Conservation (phyloP, 2,888 invertebrate genomes). For the Ypsolopha sequella region DNA sequence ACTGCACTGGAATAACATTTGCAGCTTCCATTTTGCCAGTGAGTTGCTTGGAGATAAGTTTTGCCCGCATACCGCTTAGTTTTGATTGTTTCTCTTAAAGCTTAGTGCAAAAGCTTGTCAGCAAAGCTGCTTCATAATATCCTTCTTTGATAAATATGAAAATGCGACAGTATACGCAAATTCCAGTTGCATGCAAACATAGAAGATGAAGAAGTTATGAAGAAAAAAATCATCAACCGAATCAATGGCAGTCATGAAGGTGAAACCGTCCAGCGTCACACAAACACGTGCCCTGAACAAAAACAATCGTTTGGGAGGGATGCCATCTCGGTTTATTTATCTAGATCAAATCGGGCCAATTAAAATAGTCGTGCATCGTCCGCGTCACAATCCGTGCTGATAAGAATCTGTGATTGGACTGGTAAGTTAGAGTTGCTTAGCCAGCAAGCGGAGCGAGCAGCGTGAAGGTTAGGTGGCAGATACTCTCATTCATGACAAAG, state of each 20-base stretch:
- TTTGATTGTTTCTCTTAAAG: not conserved
- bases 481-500: too few relatives aligned
- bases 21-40: not conserved
- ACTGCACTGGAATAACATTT: not conserved
- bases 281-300: slow-evolving; percentile 5
- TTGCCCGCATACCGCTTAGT: slow-evolving; percentile 1
- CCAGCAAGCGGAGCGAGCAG: not conserved
- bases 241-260: too few relatives aligned
- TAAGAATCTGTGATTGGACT: slow-evolving; percentile 39
- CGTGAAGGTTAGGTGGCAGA: not conserved
- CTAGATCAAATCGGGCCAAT: slow-evolving; percentile 34
- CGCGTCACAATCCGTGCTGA: slow-evolving; percentile 58
- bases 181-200: not conserved
- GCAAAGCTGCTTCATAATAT: not conserved
- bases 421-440: not conserved
- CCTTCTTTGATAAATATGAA: too few relatives aligned
- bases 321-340: slow-evolving; percentile 6
- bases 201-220: not conserved
- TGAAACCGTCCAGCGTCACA: slow-evolving; percentile 6
- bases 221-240: not conserved
- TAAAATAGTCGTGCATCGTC: slow-evolving; percentile 68
- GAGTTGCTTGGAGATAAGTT: not conserved
- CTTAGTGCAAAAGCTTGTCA: not conserved
- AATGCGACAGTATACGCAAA: too few relatives aligned
- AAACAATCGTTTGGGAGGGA: slow-evolving; percentile 4